Evolutionary conservation across 2,113 vertebrate species (phyloP), one percentile per base, ranked within the genome.

Genomic region (Corvus cornix): DNA sequence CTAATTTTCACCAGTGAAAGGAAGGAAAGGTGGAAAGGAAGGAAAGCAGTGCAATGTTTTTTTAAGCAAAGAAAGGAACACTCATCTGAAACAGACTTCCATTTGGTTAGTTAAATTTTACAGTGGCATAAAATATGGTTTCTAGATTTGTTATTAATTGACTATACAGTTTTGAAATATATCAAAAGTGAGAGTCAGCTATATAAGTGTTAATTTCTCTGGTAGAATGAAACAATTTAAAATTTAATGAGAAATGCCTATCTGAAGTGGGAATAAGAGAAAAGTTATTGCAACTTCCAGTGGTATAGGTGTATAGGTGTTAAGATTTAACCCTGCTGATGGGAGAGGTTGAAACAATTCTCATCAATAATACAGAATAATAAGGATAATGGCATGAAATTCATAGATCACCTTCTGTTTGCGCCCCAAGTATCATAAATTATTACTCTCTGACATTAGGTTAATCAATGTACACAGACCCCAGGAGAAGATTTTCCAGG

Each of bases 321-420:
- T 76, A 93, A 86, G 59, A 95, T 89, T 93, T 93, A 93, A 88
- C 39, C 39, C 39, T 67, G 35, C 26, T 84, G 24, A 80, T 63
- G 30, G 21, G 55, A 92, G 59, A 86, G 68, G 68, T 94, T 95
- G 91, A 59, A 69, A 78, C 43, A 17, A 39, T 89, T 91, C 30
- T 75, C 33, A 68, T 87, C 85, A 89, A 68, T 91, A 84, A 84
- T 59, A 51, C 81, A 85, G 75, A 95, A 62, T 51, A 70, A 84
- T 70, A 93, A 87, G 27, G 39, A 48, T 67, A 93, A 89, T 77
- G 49, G 37, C 27, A 35, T 63, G 63, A 84, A 44, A 85, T 59
- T 88, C 48, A 77, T 74, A 76, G 72, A 94, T 84, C 48, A 53
- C 30, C 31, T 83, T 88, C 59, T 81, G 35, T 92, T 93, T 84